These are phyloP conservation scores for Bombyx mori DNA, from an alignment of 1,140 invertebrate species.

Conservation along the genomic window ASM3026992v2 NC_085129.1:7393501-7394000, in stretches of 20 bases:
- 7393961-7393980: constrained; percentile 15
- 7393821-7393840: constrained; percentile 2
- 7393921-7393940: constrained; percentile 8
- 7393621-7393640: constrained; percentile 7
- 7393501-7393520: constrained; percentile 10
- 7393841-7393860: too few species aligned
- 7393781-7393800: too few species aligned
- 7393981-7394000: constrained; percentile 19
- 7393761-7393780: too few species aligned
- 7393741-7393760: constrained; percentile 13
- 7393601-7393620: constrained; percentile 11
- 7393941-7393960: constrained; percentile 11
- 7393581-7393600: constrained; percentile 20
- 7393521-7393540: constrained; percentile 21
- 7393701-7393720: constrained; percentile 33
- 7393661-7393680: constrained; percentile 31
- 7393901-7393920: constrained; percentile 14
- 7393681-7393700: constrained; percentile 31
- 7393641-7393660: constrained; percentile 12
- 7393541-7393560: constrained; percentile 18
- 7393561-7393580: constrained; percentile 11
- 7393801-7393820: constrained; percentile 1
- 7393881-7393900: constrained; percentile 16
- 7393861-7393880: constrained; percentile 10
- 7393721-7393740: constrained; percentile 17